Evolutionary conservation across 2,797 vertebrate genomes (phyloP).

Genomic region (Chloroceryle amazona): DNA sequence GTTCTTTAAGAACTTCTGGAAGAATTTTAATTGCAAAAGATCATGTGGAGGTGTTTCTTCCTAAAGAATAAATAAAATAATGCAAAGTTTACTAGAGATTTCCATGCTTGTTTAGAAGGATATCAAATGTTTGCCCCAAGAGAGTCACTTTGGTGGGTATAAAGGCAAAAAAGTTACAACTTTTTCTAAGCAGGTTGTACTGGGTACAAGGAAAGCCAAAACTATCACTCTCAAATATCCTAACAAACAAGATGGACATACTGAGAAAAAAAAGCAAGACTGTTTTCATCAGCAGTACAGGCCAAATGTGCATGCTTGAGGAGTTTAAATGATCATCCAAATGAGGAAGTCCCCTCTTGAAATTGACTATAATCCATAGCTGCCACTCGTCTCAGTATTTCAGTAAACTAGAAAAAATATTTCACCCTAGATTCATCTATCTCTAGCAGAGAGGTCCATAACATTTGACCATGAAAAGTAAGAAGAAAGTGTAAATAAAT

Average conservation of each 20-base stretch:
- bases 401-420: background rate
- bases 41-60: slow-evolving; percentile 55
- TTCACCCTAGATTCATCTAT: background rate
- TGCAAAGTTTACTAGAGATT: background rate
- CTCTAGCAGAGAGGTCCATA: background rate
- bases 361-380: background rate
- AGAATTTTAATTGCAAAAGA: slow-evolving; percentile 75
- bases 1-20: slow-evolving; percentile 32
- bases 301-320: background rate
- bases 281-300: background rate
- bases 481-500: background rate
- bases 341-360: background rate
- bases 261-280: background rate
- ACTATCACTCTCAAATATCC: background rate
- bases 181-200: background rate
- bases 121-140: background rate
- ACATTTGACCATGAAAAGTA: background rate
- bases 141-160: background rate
- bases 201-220: background rate
- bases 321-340: background rate
- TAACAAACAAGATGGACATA: background rate
- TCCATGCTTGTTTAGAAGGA: background rate
- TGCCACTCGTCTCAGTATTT: background rate
- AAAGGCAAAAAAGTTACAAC: background rate
- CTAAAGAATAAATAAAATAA: slow-evolving; percentile 42